Base-by-base conservation (phyloP, 2,113 vertebrate genomes). In the Leucopsar rothschildi region DNA sequence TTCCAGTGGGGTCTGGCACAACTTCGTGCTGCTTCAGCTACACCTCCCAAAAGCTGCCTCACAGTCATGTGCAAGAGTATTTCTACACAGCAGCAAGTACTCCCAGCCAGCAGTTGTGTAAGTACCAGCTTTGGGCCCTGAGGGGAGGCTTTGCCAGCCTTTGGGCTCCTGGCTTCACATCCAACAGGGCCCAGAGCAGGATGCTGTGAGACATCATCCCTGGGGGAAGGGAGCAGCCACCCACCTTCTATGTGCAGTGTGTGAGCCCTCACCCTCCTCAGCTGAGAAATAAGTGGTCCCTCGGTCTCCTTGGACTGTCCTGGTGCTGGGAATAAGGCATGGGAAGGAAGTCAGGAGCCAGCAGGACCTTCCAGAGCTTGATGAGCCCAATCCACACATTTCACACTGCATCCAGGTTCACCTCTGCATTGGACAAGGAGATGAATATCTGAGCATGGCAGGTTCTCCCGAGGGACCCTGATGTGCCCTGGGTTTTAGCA, bases 1-100 rank as follows among this genome's bases (percentile, higher is more conserved):
- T 96, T 96, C 28, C 83, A 96, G 94, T 82, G 55, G 95, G 89
- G 6, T 57, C 95, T 71, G 97, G 96, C 53, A 82, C 79, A 2
- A 88, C 65, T 3, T 19, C 57, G 4, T 97, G 96, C 92, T 97
- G 93, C 72, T 96, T 96, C 65, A 77, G 81, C 82, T 97, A 95
- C 10, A 35, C 17, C 9, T 28, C 7, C 28, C 35, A 57, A n/a
- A 86, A 91, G 66, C 71, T 95, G 52, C 96, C 97, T 52, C 77
- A 44, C 81, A 50, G 9, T 27, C 96, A 95, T 20, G 88, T 96
- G 73, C 82, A 79, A 75, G 86, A 95, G 6, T 96, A 94, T 90
- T 96, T 93, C 94, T 96, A 97, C 83, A 96, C 68, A 97, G 96
- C 79, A 81, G 95, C 90, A 92, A 88, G 61, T 96, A 93, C 47